A percentile compares a stretch with the other conserved stretches of the same genome.
Evolutionary conservation across 2,888 invertebrate species (phyloP).

Genomic region (Terebella lapidaria): DNA sequence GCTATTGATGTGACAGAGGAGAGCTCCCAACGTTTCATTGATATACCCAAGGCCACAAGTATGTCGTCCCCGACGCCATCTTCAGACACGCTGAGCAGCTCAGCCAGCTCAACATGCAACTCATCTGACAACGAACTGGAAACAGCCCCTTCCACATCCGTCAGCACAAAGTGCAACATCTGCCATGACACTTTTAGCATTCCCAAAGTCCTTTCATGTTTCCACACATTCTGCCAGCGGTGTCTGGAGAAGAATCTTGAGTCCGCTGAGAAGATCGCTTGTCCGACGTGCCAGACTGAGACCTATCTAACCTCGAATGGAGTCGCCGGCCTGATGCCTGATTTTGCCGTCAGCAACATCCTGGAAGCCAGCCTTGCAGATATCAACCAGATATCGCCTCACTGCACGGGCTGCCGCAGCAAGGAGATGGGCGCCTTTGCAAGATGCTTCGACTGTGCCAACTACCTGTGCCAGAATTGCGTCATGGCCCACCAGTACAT

Average conservation of each 20-base stretch:
- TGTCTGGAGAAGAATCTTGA: slow-evolving; percentile 67
- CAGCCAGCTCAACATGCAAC: slow-evolving; percentile 39
- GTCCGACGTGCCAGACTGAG: slow-evolving; percentile 63
- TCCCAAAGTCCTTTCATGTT: slow-evolving; percentile 50
- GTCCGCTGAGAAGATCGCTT: slow-evolving; percentile 68
- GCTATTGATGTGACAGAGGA: too few species aligned
- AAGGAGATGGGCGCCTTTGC: slow-evolving; percentile 91
- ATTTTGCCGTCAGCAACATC: slow-evolving; percentile 60
- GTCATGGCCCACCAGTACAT: slow-evolving; percentile 98
- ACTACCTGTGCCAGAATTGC: slow-evolving; percentile 93
- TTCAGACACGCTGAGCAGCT: slow-evolving; percentile 24
- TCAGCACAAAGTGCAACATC: slow-evolving; percentile 59
- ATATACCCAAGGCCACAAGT: too few species aligned
- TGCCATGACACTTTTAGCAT: slow-evolving; percentile 67
- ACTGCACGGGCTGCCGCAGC: slow-evolving; percentile 93
- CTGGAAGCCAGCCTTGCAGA: slow-evolving; percentile 50
- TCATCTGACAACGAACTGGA: slow-evolving; percentile 33
- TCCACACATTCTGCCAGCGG: slow-evolving; percentile 75
- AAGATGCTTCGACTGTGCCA: slow-evolving; percentile 92
- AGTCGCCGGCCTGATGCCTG: slow-evolving; percentile 65
- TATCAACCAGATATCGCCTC: slow-evolving; percentile 42
- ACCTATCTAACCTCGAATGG: slow-evolving; percentile 54
- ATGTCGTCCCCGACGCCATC: slow-evolving; percentile 50
- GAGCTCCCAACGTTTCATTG: too few species aligned
- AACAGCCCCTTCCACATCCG: not conserved